Conservation (phyloP, 2,113 vertebrate genomes). For the Chloropsis hardwickii region DNA sequence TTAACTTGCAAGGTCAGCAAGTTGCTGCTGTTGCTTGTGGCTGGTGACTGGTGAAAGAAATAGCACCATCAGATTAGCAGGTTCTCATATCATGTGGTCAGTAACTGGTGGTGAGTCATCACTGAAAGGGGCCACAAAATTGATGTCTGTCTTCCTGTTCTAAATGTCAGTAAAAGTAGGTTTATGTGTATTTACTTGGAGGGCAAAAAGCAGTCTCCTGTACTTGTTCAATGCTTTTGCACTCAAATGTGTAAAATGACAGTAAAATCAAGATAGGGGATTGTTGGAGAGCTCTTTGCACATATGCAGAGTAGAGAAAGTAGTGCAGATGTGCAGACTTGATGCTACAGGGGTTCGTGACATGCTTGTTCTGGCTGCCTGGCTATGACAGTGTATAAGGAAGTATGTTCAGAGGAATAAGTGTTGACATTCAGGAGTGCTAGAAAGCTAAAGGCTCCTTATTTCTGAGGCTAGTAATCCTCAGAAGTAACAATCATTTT, state of each 20-base stretch:
- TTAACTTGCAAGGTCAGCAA: not conserved
- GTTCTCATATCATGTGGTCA: not conserved
- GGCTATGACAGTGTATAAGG: not conserved
- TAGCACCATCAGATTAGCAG: not conserved
- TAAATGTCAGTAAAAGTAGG: not conserved
- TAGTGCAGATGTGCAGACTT: not conserved
- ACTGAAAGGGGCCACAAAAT: not conserved
- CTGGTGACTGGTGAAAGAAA: not conserved
- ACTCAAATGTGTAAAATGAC: not conserved
- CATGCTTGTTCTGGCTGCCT: not conserved
- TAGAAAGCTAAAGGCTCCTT: not conserved
- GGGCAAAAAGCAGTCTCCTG: not conserved
- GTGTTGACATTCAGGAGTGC: not conserved
- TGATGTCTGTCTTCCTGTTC: not conserved
- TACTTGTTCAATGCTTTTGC: not conserved
- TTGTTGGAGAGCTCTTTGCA: not conserved
- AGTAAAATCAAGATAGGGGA: not conserved
- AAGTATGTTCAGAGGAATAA: not conserved
- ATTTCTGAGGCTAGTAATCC: not conserved
- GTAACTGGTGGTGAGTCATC: not conserved
- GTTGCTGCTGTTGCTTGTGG: not conserved
- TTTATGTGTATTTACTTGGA: not conserved
- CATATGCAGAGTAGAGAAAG: not conserved
- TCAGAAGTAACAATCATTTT: not conserved
- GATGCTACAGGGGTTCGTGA: accelerated